Conservation (phyloP, 2,797 vertebrate species). For the Oreochromis grahami region DNA sequence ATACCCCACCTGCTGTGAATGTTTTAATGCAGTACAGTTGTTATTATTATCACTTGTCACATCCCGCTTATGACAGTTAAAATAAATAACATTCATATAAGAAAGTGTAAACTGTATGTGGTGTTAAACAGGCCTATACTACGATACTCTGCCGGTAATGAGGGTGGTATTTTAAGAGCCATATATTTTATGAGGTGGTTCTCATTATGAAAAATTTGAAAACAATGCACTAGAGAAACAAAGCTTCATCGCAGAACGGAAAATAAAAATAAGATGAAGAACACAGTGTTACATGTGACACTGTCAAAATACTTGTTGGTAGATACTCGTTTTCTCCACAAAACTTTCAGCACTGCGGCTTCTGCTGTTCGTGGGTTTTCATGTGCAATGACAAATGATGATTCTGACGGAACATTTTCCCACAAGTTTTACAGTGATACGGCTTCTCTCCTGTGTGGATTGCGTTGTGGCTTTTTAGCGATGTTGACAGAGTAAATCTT, state of each 20-base stretch:
- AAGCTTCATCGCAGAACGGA: background rate
- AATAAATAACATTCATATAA: no score
- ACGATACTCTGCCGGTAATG: no score
- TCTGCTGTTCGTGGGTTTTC: background rate
- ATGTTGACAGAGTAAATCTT: background rate
- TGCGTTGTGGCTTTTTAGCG: rapidly evolving
- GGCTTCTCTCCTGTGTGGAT: background rate
- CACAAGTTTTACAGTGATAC: background rate
- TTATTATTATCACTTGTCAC: no score
- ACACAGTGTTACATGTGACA: rapidly evolving
- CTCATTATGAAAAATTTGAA: no score
- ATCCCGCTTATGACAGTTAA: no score
- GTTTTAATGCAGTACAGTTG: no score
- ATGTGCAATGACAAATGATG: background rate
- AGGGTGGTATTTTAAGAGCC: no score
- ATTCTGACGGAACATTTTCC: background rate
- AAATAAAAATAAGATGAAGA: rapidly evolving
- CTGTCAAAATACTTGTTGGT: background rate
- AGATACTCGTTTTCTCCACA: rapidly evolving
- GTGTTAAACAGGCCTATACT: no score
- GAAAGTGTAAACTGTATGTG: no score
- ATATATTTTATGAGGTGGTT: no score
- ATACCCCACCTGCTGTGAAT: no score
- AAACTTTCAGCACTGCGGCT: background rate
- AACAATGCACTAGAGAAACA: background rate